phyloP scores from a whole-genome alignment of 2,797 vertebrate genomes.

The Poeciliopsis infans region DNA sequence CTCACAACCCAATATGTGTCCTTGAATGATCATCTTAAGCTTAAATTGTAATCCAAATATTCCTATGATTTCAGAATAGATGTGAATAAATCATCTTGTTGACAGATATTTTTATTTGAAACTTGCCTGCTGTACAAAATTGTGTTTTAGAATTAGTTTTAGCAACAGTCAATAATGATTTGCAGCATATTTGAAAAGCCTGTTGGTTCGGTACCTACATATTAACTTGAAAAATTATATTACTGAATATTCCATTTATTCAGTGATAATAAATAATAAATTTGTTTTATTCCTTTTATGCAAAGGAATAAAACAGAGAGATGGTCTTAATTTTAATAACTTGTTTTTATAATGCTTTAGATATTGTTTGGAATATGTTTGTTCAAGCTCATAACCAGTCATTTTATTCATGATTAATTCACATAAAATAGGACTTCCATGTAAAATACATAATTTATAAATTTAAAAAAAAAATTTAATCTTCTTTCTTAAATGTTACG shows the following conservation, averaged over 20 bases:
- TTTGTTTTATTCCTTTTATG: no score
- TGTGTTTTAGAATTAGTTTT: not conserved
- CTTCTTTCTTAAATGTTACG: no score
- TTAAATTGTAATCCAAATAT: constrained; percentile 51
- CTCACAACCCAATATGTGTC: constrained; percentile 60
- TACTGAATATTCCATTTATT: not conserved
- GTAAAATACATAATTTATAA: no score
- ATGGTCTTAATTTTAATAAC: no score
- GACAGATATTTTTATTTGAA: constrained; percentile 16
- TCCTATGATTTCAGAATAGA: constrained; percentile 39
- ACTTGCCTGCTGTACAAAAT: not conserved
- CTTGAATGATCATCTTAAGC: constrained; percentile 65
- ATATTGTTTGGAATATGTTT: no score
- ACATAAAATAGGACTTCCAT: no score
- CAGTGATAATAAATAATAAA: no score
- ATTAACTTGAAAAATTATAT: not conserved
- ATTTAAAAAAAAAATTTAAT: no score
- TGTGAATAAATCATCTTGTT: constrained; percentile 1
- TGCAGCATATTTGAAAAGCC: not conserved
- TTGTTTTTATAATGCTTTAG: no score
- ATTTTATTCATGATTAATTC: no score
- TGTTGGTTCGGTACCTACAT: not conserved
- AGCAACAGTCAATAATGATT: not conserved
- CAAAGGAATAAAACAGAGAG: no score
- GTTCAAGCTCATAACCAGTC: no score